Percentiles rank a stretch among this genome's conserved stretches.
These are phyloP conservation scores for Euproctis similis DNA, from an alignment of 2,888 invertebrate species.

Conservation along the genomic window DNA sequence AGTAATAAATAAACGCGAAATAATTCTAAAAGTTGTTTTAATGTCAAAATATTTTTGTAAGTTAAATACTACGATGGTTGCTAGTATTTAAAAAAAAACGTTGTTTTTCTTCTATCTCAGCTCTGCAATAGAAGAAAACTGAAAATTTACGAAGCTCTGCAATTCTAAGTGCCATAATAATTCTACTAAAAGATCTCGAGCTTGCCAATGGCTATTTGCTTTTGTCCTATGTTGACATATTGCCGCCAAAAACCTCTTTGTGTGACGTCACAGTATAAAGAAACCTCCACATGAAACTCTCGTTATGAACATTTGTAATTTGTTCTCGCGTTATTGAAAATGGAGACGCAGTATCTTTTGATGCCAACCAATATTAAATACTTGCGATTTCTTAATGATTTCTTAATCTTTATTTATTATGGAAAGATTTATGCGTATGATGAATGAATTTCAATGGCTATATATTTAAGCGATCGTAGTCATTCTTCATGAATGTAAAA, in stretches of 20 bases:
- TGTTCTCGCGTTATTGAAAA: conserved; percentile 46
- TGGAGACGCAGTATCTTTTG: conserved; percentile 38
- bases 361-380: conserved; percentile 35
- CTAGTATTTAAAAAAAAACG: too few species aligned
- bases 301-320: conserved; percentile 47
- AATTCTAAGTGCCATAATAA: too few species aligned
- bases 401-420: conserved; percentile 21
- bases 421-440: conserved; percentile 14
- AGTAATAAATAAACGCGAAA: too few species aligned
- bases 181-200: conserved; percentile 63
- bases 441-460: too few species aligned
- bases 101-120: too few species aligned
- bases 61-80: too few species aligned
- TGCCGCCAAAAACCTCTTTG: conserved; percentile 63
- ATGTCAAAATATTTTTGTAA: too few species aligned
- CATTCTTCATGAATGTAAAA: too few species aligned
- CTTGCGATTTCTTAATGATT: conserved; percentile 30
- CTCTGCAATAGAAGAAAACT: conserved; percentile 37
- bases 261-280: conserved; percentile 57
- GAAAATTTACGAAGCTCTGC: too few species aligned
- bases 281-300: conserved; percentile 46
- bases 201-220: conserved; percentile 62
- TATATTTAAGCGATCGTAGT: too few species aligned
- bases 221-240: conserved; percentile 52
- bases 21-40: too few species aligned